Percentiles rank a stretch among this genome's conserved stretches.
Conservation (phyloP, 1,140 invertebrate genomes). For the Pogonomyrmex barbatus region DNA sequence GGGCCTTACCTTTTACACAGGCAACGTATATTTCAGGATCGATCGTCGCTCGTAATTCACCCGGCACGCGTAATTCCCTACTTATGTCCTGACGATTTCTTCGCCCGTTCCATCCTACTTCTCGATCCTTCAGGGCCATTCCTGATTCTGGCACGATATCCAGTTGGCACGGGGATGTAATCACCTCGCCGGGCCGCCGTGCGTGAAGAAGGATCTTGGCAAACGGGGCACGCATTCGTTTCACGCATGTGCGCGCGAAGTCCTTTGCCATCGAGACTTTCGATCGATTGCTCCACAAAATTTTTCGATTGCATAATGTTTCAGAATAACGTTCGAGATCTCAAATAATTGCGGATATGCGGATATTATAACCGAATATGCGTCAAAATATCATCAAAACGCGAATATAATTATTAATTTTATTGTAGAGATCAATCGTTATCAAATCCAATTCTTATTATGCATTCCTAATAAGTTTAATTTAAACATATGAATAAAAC, state of each 20-base stretch:
- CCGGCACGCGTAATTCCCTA: slow-evolving; percentile 73
- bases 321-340: not conserved
- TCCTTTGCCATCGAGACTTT: slow-evolving; percentile 3
- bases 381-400: not conserved
- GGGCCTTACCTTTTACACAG: slow-evolving; percentile 48
- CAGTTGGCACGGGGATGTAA: slow-evolving; percentile 80
- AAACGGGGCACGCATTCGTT: slow-evolving; percentile 71
- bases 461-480: not conserved
- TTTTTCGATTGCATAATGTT: not conserved
- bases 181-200: slow-evolving; percentile 79
- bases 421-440: not conserved
- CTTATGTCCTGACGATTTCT: slow-evolving; percentile 72
- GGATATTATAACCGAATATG: not conserved
- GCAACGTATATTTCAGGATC: slow-evolving; percentile 44
- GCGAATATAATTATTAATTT: not conserved
- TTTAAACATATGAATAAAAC: not conserved
- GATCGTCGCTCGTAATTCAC: slow-evolving; percentile 69
- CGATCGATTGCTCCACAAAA: slow-evolving; percentile 1
- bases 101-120: slow-evolving; percentile 45
- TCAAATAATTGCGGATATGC: not conserved
- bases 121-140: slow-evolving; percentile 17
- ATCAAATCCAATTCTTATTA: not conserved
- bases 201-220: slow-evolving; percentile 82
- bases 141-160: slow-evolving; percentile 78
- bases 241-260: slow-evolving; percentile 57